Base-by-base conservation (phyloP, 2,113 vertebrate species). In the Pachycephala philippinensis region DNA sequence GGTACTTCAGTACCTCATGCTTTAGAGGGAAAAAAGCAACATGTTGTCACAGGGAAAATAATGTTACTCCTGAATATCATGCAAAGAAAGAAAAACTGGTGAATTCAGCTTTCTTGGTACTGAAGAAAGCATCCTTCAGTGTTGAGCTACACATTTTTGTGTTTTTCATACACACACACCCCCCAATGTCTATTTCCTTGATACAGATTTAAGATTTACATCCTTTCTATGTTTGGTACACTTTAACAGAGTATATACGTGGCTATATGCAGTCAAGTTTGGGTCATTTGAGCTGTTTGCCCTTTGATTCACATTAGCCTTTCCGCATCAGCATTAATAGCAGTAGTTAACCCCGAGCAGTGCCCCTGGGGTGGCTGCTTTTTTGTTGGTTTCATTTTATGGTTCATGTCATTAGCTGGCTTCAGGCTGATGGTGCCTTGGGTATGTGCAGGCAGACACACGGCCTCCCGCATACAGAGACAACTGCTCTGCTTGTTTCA, bases 391-490 rank as follows among this genome's bases (percentile, higher is more conserved):
- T 86, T 84, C 61, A 8, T 53, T 53, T 86, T 61, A n/a, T 14
- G 30, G 45, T 69, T 72, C 26, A 1, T 35, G 71, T 17, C 31
- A 27, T 80, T 24, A 26, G 8, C 19, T 84, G 76, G 49, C 68
- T 69, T 69, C 22, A 52, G 49, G 49, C 54, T 47, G 45, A 7
- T 10, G 7, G 21, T 57, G 57, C 61, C 40, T 2, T 15, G 66
- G 65, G 21, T 40, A 3, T 30, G 39, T 33, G 12, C 52, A 56
- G 78, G 53, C 83, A 68, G 77, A 57, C 31, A 15, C 72, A 19
- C 0, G 0, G 27, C 28, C 61, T 92, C 35, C 90, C 4, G 5
- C 6, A 2, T 9, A 13, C 22, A 16, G 11, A 80, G 37, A 7
- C 24, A 30, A 50, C 23, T 47, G n/a, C 47, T 87, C 22, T 70